Conservation (phyloP, 2,113 vertebrate genomes). For the Hipposideros armiger region DNA sequence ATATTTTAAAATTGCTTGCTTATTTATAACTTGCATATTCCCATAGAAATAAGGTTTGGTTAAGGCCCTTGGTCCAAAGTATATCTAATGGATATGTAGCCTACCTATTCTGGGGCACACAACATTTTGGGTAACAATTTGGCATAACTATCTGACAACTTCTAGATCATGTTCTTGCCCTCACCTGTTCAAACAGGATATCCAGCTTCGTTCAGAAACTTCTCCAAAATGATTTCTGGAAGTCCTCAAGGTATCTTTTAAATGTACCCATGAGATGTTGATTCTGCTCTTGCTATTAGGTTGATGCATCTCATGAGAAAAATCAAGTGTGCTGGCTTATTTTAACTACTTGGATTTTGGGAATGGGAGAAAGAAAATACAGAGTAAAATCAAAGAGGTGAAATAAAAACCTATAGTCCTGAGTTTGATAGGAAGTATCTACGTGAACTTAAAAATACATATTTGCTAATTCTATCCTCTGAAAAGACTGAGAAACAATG, state of each 20-base stretch:
- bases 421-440: not conserved
- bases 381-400: not conserved
- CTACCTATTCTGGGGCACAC: not conserved
- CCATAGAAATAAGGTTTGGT: not conserved
- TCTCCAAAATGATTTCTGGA: not conserved
- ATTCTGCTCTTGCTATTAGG: not conserved
- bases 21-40: not conserved
- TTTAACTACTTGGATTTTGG: conserved; percentile 16
- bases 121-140: not conserved
- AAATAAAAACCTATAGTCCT: not conserved
- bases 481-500: not conserved
- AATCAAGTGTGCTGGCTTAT: not conserved
- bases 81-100: not conserved
- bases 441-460: not conserved
- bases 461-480: not conserved
- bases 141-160: not conserved
- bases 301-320: not conserved
- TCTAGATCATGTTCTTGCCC: not conserved
- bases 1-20: not conserved
- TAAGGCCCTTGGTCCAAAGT: not conserved
- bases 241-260: not conserved
- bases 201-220: not conserved
- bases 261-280: not conserved
- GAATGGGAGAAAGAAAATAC: not conserved
- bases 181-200: not conserved